Base-by-base conservation (phyloP, 2,113 vertebrate genomes). In the Mormoops blainvillei region DNA sequence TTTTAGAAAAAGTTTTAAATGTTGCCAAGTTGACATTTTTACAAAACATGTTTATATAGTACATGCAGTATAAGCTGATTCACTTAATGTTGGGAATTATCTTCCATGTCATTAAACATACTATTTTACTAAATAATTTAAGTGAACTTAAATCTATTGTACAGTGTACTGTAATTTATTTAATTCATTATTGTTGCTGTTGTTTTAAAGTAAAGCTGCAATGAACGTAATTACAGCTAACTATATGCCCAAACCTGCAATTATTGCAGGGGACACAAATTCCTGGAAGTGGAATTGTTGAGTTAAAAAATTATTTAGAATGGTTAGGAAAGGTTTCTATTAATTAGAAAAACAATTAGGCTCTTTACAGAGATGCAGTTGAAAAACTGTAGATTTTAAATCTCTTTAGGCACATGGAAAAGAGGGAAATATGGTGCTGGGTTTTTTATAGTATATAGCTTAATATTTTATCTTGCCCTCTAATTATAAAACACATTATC, bases 381-480 rank as follows among this genome's bases (percentile, higher is more conserved):
- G 41, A 89, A 54, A 73, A 94, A 67, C 22, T 86, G 3, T 18
- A 89, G 52, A 81, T 92, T 85, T 95, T 88, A 78, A 84, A 52
- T 89, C 26, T 48, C 61, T 80, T 89, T 20, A 36, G 7, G 20
- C 54, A 52, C 38, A 50, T 85, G 56, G 41, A 61, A 94, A 94
- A 87, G 50, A 89, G 45, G 73, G 22, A 87, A 5, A 19, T 45
- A 43, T 26, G 31, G 52, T 84, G 26, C 65, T 83, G 38, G 5
- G 2, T 22, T 67, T 85, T 97, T 89, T 43, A 87, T 33, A 10
- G 31, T 45, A 92, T 7, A 63, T 48, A 88, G 52, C 33, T 90
- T 91, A 96, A 52, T 82, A 89, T 95, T 93, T 97, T 28, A 38
- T 48, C 7, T 88, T 95, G 26, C 50, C 77, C 78, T 96, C 24